phyloP scores from a whole-genome alignment of 2,113 vertebrate species.

The Cynopterus brachyotis region DNA sequence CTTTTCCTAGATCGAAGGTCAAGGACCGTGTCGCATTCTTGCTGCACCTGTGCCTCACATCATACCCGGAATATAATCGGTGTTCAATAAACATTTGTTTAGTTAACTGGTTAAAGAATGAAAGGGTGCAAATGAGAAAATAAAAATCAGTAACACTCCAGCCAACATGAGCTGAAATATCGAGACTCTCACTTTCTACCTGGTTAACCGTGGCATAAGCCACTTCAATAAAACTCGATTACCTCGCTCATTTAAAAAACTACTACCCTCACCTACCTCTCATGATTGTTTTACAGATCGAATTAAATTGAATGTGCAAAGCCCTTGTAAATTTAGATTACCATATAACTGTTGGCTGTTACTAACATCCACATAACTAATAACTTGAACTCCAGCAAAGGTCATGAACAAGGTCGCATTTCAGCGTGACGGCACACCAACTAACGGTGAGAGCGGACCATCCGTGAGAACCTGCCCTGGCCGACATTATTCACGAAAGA shows the following conservation, averaged over 20 bases:
- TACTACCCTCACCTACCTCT: not conserved
- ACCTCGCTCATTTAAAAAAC: not conserved
- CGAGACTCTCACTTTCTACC: not conserved
- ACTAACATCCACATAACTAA: not conserved
- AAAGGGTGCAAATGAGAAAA: not conserved
- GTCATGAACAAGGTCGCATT: not conserved
- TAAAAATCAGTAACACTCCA: not conserved
- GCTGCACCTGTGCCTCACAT: not conserved
- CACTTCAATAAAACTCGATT: not conserved
- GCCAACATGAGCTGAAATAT: not conserved
- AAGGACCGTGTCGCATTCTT: not conserved
- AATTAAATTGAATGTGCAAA: not conserved
- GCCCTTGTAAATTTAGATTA: not conserved
- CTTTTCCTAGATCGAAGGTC: not conserved
- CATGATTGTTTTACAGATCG: not conserved
- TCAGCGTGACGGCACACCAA: not conserved
- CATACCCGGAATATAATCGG: not conserved
- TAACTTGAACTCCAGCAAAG: not conserved
- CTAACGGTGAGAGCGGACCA: not conserved
- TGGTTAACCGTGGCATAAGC: not conserved
- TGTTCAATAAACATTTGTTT: not conserved
- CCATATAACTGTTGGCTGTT: not conserved
- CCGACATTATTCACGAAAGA: not conserved
- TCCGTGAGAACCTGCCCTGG: rapidly evolving
- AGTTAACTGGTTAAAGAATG: not conserved